phyloP scores from a whole-genome alignment of 2,113 vertebrate species.

The Urocolius indicus region DNA sequence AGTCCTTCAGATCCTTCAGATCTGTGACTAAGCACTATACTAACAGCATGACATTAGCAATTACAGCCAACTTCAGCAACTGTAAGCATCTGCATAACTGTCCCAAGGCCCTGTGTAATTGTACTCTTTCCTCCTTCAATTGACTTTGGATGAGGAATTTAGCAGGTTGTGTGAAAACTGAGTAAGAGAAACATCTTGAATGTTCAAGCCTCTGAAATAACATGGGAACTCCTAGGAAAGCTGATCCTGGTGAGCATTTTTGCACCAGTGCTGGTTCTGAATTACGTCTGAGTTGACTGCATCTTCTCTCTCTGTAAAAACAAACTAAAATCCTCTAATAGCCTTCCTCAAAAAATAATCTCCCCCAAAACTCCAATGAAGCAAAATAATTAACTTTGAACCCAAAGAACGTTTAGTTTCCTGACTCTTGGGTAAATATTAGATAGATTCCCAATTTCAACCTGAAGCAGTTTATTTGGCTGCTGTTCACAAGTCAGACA shows the following conservation, averaged over 20 bases:
- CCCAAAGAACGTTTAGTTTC: not conserved
- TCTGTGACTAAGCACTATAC: not conserved
- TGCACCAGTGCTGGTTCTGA: constrained; percentile 68
- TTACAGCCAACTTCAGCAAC: not conserved
- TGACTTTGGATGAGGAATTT: not conserved
- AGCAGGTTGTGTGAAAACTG: not conserved
- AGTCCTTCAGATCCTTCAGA: not conserved
- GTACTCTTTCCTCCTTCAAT: not conserved
- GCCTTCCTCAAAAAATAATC: not conserved
- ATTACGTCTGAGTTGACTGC: not conserved
- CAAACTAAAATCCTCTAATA: not conserved
- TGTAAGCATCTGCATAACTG: not conserved
- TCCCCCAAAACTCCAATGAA: not conserved
- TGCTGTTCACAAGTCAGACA: constrained; percentile 65
- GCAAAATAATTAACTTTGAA: not conserved
- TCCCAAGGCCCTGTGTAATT: not conserved
- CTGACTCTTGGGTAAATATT: constrained; percentile 57
- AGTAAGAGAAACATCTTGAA: not conserved
- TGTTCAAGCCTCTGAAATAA: not conserved
- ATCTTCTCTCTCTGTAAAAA: not conserved
- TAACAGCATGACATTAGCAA: too few relatives aligned
- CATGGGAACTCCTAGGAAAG: not conserved
- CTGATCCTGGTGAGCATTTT: constrained; percentile 16
- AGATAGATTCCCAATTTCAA: constrained; percentile 65
- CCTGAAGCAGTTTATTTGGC: constrained; percentile 67